phyloP scores from a whole-genome alignment of 2,797 vertebrate genomes.

The Liasis olivaceus region DNA sequence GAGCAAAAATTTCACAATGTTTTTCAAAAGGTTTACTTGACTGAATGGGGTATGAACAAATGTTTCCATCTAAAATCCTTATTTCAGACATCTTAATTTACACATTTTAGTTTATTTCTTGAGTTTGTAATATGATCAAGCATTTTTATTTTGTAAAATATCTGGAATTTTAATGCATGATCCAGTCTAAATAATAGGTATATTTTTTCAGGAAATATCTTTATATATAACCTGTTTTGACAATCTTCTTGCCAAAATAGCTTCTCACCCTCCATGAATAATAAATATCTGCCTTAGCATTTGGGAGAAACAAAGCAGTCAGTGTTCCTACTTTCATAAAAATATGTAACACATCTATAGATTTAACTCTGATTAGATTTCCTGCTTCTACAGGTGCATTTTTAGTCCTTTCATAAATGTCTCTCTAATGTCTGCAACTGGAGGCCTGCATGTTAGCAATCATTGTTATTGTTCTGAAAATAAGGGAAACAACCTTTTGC shows the following conservation, averaged over 20 bases:
- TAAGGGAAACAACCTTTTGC: background rate
- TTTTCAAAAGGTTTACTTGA: constrained; percentile 29
- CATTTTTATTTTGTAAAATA: constrained; percentile 52
- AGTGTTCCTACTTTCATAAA: background rate
- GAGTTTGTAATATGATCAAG: constrained; percentile 40
- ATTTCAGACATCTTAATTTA: constrained; percentile 1
- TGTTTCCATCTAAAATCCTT: background rate
- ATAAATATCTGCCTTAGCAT: background rate
- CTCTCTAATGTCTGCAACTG: background rate
- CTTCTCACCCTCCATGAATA: constrained; percentile 30
- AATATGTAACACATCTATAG: background rate
- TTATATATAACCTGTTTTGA: constrained; percentile 52
- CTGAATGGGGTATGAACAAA: constrained; percentile 7
- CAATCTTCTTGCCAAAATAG: background rate
- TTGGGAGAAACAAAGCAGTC: background rate
- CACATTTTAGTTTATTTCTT: constrained; percentile 30
- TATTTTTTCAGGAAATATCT: constrained; percentile 65
- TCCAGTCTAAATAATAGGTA: constrained; percentile 58
- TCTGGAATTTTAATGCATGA: constrained; percentile 57
- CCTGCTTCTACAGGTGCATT: background rate
- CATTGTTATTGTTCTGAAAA: background rate
- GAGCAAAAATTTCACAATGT: constrained; percentile 44
- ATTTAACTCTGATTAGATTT: background rate
- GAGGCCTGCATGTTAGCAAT: background rate
- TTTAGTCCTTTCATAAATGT: background rate